Conservation (phyloP, 2,797 vertebrate genomes). For the Micromesistius poutassou region DNA sequence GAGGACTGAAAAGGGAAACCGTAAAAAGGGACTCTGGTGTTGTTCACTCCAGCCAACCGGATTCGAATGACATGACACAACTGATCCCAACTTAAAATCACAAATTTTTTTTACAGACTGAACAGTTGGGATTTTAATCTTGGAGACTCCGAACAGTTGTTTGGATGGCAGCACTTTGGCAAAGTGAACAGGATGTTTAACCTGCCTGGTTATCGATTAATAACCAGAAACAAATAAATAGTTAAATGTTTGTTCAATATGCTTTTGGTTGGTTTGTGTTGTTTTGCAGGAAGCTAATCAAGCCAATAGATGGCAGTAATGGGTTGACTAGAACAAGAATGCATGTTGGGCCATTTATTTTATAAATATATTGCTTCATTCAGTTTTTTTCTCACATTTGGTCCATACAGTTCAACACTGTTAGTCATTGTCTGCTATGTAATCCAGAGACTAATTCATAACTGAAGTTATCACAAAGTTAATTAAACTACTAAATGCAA, state of each 20-base stretch:
- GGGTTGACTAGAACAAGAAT: background rate
- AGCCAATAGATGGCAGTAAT: background rate
- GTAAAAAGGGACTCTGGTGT: background rate
- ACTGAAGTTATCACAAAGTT: background rate
- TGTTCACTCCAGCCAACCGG: background rate
- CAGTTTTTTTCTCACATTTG: background rate
- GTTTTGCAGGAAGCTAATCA: background rate
- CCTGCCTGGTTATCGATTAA: background rate
- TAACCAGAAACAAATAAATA: background rate
- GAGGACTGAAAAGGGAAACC: conserved; percentile 65
- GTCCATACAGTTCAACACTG: background rate
- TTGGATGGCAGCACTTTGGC: background rate
- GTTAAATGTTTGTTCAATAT: background rate
- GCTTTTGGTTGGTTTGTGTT: background rate
- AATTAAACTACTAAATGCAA: background rate
- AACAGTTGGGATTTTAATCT: conserved; percentile 6
- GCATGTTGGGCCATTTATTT: background rate
- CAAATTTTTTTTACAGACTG: background rate
- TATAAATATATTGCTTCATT: background rate
- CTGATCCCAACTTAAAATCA: background rate
- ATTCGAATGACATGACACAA: background rate
- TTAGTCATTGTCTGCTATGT: background rate
- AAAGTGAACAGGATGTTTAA: background rate
- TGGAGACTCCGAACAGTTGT: background rate
- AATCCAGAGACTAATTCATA: background rate